Evolutionary conservation across 2,797 vertebrate species (phyloP), one percentile per base, ranked within the genome.

Genomic region (Gymnoscopelus microlampas): DNA sequence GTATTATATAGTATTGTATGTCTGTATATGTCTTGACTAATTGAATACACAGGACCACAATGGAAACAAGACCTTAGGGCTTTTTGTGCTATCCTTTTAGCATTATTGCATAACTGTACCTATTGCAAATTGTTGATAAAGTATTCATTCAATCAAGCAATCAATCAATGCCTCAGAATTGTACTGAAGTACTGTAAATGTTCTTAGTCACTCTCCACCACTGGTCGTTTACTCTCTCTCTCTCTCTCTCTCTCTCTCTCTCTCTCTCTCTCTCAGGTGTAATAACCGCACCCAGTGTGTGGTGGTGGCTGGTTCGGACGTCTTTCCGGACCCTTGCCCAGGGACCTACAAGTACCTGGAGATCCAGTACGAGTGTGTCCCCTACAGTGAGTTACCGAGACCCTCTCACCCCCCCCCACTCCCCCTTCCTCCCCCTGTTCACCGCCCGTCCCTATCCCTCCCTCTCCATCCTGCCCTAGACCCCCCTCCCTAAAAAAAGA

Each of bases 331-430:
- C 86, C 96, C 96, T 53, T 97, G 96, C 86, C 96, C 96, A 0
- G 96, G 96, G 80, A 97, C 96, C 81, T 97, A 97, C 94, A 97
- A 97, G 91, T 97, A 97, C 87, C 90, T 97, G 94, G 96, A 97
- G 93, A 96, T 97, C 92, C 96, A 97, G 91, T 97, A 97, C 83
- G 96, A 97, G 93, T 97, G 96, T 92, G 96, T 97, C 74, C 96
- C 96, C 84, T 97, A 97, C 94, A 97, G 96, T 97, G 95, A 97
- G 96, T 97, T 6, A 2, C 8, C 39, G 14, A 71, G 65, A 80
- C 68, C 76, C 77, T 63, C 26, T 13, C 80, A 84, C 77, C 62
- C 63, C 50, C 14, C 54, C 59, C 15, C 26, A 19, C 8, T 10
- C 50, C 56, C 29, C 23, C 11, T 15, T 50, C 26, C 26, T 59